phyloP scores from a whole-genome alignment of 2,888 invertebrate species.

The Latheticus oryzae region DNA sequence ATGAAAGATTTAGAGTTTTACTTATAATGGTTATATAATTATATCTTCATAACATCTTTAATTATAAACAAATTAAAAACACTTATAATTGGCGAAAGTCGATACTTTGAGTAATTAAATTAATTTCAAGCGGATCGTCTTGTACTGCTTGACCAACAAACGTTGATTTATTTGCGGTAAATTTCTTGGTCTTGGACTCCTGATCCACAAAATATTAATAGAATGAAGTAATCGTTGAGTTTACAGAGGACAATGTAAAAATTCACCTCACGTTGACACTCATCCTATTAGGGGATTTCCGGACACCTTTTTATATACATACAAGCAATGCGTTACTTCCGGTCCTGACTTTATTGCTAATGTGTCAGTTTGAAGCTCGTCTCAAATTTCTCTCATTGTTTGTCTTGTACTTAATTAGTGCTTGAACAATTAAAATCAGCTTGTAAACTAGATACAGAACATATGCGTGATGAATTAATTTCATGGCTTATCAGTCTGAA shows the following conservation, averaged over 20 bases:
- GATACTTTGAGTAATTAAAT: constrained; percentile 13
- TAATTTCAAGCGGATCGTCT: constrained; percentile 12
- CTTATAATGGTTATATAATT: constrained; percentile 27
- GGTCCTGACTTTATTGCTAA: constrained; percentile 13
- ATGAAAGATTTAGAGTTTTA: constrained; percentile 5
- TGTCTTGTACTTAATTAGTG: constrained; percentile 21
- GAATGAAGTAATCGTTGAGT: neutral
- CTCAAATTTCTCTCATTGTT: constrained; percentile 31
- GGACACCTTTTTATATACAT: constrained; percentile 8
- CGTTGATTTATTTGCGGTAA: neutral
- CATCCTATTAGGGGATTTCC: constrained; percentile 23
- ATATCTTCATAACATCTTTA: constrained; percentile 6
- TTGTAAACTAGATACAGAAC: constrained; percentile 17
- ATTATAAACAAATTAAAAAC: constrained; percentile 14
- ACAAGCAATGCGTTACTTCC: constrained; percentile 10
- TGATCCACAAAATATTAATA: constrained; percentile 5
- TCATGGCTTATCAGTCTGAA: constrained; percentile 23
- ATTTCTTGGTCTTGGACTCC: constrained; percentile 5
- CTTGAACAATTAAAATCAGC: constrained; percentile 25
- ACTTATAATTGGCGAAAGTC: constrained; percentile 26
- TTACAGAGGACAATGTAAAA: no score
- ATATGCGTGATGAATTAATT: constrained; percentile 21
- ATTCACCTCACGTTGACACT: constrained; percentile 13
- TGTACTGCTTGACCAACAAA: constrained; percentile 4
- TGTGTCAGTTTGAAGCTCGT: neutral